phyloP scores from a whole-genome alignment of 2,113 vertebrate species.

The Panthera uncia region DNA sequence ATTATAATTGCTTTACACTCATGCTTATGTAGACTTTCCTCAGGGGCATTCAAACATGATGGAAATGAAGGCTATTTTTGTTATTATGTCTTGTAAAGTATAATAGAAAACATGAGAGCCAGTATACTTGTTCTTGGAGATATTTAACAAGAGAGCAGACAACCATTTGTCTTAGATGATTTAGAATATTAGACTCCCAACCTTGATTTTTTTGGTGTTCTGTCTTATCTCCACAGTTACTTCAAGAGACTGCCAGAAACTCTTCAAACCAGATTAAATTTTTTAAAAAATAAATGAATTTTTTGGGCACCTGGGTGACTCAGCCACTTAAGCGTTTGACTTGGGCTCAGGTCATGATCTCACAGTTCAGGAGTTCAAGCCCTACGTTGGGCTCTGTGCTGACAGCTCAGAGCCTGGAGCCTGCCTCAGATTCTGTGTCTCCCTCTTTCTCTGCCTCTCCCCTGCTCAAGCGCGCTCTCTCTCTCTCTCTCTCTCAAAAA shows the following conservation, averaged over 20 bases:
- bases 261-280: background rate
- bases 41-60: background rate
- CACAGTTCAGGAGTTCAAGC: no score
- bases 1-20: constrained; percentile 50
- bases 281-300: background rate
- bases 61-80: constrained; percentile 52
- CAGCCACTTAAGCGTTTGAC: no score
- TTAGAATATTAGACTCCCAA: constrained; percentile 40
- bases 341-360: no score
- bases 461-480: no score
- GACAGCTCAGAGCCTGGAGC: no score
- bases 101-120: constrained; percentile 31
- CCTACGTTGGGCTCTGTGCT: no score
- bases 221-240: background rate
- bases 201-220: background rate
- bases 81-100: constrained; percentile 16
- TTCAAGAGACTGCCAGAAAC: background rate
- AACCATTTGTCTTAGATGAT: constrained; percentile 18
- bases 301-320: no score
- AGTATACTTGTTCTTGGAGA: constrained; percentile 29
- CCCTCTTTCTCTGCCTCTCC: no score
- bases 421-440: no score
- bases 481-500: no score
- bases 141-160: constrained; percentile 32
- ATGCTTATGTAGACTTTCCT: constrained; percentile 36